Percentiles rank a stretch among this genome's conserved stretches.
Conservation (phyloP, 2,888 invertebrate species). For the Diadegma fenestrale region DNA sequence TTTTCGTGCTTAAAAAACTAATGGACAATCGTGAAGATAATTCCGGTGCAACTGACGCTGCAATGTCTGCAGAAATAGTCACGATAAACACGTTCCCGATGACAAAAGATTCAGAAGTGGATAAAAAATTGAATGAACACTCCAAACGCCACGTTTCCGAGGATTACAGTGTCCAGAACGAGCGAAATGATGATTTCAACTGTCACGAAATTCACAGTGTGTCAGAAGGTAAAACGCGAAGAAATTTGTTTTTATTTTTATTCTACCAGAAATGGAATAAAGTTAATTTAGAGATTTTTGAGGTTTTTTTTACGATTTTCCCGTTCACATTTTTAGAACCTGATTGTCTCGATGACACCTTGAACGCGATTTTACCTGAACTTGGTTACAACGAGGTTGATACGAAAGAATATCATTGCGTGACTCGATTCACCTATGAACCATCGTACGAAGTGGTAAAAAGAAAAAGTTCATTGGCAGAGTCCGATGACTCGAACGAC, state of each 20-base stretch:
- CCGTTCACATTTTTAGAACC: not conserved
- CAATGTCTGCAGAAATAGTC: not conserved
- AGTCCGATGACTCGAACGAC: constrained; percentile 18
- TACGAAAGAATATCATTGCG: constrained; percentile 19
- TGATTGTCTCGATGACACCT: not conserved
- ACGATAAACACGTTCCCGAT: not conserved
- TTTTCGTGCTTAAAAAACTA: not conserved
- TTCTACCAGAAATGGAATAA: not conserved
- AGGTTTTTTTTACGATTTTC: not conserved
- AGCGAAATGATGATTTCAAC: not conserved
- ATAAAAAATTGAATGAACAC: not conserved
- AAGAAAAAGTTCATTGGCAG: constrained; percentile 31
- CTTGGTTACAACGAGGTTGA: constrained; percentile 10
- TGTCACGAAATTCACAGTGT: not conserved
- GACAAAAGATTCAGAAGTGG: not conserved
- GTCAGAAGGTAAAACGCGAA: constrained; percentile 2
- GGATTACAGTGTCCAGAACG: not conserved
- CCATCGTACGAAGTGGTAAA: constrained; percentile 18
- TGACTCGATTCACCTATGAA: constrained; percentile 22
- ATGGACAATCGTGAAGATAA: constrained; percentile 14
- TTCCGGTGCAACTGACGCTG: not conserved
- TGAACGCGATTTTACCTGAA: constrained; percentile 1
- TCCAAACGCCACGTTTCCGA: not conserved
- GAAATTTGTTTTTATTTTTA: too few relatives aligned
- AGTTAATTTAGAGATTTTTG: not conserved